phyloP scores from a whole-genome alignment of 2,113 vertebrate species.

The Carlito syrichta region DNA sequence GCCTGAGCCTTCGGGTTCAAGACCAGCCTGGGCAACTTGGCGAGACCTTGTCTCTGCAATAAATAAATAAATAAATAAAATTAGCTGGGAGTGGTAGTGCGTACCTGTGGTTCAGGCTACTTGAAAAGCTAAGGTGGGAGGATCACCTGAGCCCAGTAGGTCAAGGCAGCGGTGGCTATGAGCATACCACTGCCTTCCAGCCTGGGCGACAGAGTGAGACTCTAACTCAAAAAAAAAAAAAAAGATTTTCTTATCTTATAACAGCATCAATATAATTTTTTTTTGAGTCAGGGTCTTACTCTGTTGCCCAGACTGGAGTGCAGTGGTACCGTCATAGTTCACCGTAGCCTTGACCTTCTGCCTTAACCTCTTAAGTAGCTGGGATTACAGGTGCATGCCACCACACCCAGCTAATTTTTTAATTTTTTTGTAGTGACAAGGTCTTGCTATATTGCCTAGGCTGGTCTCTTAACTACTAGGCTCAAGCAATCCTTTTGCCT shows the following conservation, averaged over 20 bases:
- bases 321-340: background rate
- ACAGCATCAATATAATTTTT: too few species aligned
- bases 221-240: background rate
- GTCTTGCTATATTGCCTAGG: too few species aligned
- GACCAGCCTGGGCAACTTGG: background rate
- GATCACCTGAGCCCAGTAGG: background rate
- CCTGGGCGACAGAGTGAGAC: background rate
- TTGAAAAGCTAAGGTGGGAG: background rate
- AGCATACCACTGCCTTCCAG: background rate
- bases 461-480: too few species aligned
- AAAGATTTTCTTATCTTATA: background rate
- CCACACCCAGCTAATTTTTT: too few species aligned
- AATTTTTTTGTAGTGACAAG: too few species aligned
- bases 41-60: background rate
- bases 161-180: background rate
- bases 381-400: too few species aligned
- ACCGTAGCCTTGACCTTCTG: background rate
- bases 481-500: too few species aligned
- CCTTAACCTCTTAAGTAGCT: too few species aligned
- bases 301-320: background rate
- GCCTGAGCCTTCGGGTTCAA: too few species aligned
- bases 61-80: background rate
- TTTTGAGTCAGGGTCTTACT: background rate
- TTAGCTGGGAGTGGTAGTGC: background rate
- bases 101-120: too few species aligned